These are phyloP conservation scores for Centruroides vittatus DNA, from an alignment of 1,140 invertebrate genomes.

Conservation along the genomic window DNA sequence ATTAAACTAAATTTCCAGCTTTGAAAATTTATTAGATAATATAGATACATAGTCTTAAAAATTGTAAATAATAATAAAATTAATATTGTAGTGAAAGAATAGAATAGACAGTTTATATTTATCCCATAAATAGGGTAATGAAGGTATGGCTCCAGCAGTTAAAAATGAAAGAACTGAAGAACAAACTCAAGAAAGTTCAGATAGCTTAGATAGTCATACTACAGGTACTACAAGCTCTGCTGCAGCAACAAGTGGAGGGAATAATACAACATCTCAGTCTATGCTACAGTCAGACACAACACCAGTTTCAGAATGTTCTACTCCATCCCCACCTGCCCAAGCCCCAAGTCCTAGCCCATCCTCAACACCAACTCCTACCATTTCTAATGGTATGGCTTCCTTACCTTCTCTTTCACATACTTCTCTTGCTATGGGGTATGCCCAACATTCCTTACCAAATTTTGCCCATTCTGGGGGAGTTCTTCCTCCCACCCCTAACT, in stretches of 20 bases:
- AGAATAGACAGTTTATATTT: too few relatives aligned
- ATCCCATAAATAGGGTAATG: too few relatives aligned
- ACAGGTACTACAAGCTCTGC: slow-evolving; percentile 1
- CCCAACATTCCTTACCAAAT: slow-evolving; percentile 12
- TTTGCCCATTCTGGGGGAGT: slow-evolving; percentile 12
- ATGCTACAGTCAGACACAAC: slow-evolving; percentile 12
- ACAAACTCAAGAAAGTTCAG: background rate
- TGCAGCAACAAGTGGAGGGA: slow-evolving; percentile 4
- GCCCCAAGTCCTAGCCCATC: slow-evolving; percentile 10
- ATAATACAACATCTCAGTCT: slow-evolving; percentile 3
- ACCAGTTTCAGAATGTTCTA: slow-evolving; percentile 11
- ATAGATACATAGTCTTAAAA: too few relatives aligned
- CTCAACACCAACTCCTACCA: slow-evolving; percentile 5
- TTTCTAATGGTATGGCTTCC: slow-evolving; percentile 10
- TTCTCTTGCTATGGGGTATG: slow-evolving; percentile 12
- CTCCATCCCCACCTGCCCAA: slow-evolving; percentile 10
- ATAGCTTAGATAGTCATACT: background rate
- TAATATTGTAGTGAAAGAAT: too few relatives aligned
- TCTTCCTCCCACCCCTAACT: slow-evolving; percentile 4
- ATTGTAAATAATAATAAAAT: too few relatives aligned
- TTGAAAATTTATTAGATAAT: too few relatives aligned
- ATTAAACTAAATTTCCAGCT: too few relatives aligned
- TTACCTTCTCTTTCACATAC: slow-evolving; percentile 8
- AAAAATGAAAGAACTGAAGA: background rate
- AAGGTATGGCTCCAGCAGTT: too few relatives aligned